Evolutionary conservation across 2,113 vertebrate genomes (phyloP).

Genomic region (Setophaga petechia): DNA sequence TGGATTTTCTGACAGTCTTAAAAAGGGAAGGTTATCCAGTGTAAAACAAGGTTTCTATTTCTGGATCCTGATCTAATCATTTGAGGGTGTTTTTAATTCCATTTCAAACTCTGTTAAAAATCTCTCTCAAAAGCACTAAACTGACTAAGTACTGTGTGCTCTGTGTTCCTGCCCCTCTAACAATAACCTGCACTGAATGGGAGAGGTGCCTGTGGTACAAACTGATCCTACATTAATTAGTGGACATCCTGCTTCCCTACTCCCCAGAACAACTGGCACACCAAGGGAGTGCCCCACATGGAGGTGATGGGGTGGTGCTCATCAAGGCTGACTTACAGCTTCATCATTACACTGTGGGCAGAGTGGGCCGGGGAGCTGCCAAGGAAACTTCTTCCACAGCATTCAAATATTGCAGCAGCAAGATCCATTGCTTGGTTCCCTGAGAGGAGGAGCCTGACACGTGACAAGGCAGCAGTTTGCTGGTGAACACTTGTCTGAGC

Average conservation of each 20-base stretch:
- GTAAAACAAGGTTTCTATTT: background rate
- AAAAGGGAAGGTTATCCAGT: background rate
- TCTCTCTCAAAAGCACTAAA: background rate
- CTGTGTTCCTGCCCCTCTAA: background rate
- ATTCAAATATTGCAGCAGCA: background rate
- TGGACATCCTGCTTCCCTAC: fast-evolving
- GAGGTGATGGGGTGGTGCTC: background rate
- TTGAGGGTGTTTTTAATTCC: background rate
- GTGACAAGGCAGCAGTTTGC: background rate
- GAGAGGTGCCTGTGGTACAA: background rate
- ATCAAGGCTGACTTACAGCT: background rate
- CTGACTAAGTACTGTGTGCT: background rate
- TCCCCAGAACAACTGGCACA: background rate
- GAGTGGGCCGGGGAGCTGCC: background rate
- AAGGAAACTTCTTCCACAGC: background rate
- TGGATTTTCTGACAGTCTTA: background rate
- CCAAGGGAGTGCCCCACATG: fast-evolving
- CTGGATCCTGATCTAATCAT: background rate
- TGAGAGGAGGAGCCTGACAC: background rate
- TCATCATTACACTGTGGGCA: background rate
- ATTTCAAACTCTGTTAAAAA: background rate
- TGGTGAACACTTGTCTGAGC: background rate
- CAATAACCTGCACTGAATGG: background rate
- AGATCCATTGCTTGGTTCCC: background rate
- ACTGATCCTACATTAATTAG: background rate